A percentile compares a stretch with the other conserved stretches of the same genome.
Evolutionary conservation across 37 sponge, comb jelly and placozoan genomes (phyloP).

Genomic region (Crambe crambe): DNA sequence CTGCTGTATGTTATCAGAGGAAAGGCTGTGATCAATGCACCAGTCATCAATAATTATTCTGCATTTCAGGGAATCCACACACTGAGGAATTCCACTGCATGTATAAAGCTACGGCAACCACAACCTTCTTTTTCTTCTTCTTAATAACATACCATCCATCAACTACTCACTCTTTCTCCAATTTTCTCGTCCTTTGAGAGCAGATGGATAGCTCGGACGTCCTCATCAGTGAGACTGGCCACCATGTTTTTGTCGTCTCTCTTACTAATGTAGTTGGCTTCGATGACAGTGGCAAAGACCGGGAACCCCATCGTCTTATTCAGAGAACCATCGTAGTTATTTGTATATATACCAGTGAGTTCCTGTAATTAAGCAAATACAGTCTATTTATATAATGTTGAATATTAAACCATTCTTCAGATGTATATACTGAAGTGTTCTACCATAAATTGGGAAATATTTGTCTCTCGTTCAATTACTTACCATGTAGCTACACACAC

Average conservation of each 20-base stretch:
- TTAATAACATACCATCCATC: no score
- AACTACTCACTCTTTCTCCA: conserved; percentile 88
- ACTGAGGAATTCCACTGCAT: no score
- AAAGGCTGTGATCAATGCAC: no score
- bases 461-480: no score
- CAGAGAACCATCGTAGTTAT: conserved; percentile 96
- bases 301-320: conserved; percentile 99
- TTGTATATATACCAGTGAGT: conserved; percentile 93
- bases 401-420: not conserved
- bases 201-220: conserved; percentile 79
- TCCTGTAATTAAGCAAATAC: conserved; percentile 59
- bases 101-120: no score
- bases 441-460: no score
- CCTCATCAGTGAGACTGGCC: conserved; percentile 93
- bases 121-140: no score
- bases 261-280: conserved; percentile 92
- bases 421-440: not conserved
- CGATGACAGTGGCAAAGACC: conserved; percentile 97
- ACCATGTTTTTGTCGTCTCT: conserved; percentile 93
- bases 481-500: no score
- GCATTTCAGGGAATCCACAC: no score
- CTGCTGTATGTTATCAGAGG: no score
- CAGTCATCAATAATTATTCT: no score
- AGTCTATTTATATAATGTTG: not conserved
- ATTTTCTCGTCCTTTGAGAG: conserved; percentile 94